Base-by-base conservation (phyloP, 2,797 vertebrate genomes). In the Periparus ater region DNA sequence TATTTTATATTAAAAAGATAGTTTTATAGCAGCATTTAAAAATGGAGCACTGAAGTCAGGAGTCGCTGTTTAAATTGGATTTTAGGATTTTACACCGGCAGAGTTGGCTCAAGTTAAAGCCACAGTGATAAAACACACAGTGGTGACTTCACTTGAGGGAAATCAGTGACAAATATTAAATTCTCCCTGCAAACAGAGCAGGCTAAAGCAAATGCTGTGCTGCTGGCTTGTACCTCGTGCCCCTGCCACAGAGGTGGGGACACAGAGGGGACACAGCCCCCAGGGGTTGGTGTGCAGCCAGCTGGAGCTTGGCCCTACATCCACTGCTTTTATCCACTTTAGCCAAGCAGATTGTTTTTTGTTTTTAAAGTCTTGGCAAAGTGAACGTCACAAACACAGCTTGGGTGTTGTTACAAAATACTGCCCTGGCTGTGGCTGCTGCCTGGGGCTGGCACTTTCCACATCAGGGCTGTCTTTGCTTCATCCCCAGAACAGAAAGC, bases 371-470 rank as follows among this genome's bases (percentile, higher is more conserved):
- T 42, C 53, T 26, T 42, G 61, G 25, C 40, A 22, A n/a, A 34
- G 51, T 4, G 20, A 80, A 9, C 1, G 0, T 67, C 82, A 68
- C 54, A 45, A 92, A 11, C 4, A 2, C 61, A 45, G 91, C 54
- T 42, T 61, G 73, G 88, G 53, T 82, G 68, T 20, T 86, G 80
- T 85, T 62, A 71, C 36, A 77, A 74, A 83, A 66, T 9, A 8
- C 26, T 34, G 55, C 29, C 62, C 80, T 87, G 0, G 0, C 57
- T 1, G 3, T 27, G 29, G 36, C 10, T 65, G 25, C 62, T 42
- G 63, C 68, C 40, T 17, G 79, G 80, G 30, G 2, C 14, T 51
- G 0, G 1, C 53, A 57, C 13, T 62, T 91, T 44, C 72, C 74
- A 29, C 70, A 17, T 6, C 61, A 60, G 85, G 65, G 16, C 42